Evolutionary conservation across 2,797 vertebrate genomes (phyloP), one percentile per base, ranked within the genome.

Genomic region (Coregonus sp.): DNA sequence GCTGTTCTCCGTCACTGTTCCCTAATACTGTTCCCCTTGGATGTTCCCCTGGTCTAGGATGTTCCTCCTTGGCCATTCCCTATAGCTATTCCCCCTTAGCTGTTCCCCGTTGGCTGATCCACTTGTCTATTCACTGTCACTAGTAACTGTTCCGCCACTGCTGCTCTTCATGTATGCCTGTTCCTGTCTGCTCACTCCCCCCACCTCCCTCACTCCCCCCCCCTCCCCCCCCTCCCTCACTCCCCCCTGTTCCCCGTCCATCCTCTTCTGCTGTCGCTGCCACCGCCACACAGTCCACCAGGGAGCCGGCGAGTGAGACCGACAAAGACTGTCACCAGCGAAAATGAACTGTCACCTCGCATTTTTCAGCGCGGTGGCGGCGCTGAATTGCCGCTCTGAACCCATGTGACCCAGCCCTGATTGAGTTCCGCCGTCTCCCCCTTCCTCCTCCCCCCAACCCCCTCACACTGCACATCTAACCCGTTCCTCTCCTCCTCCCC

Each of bases 271-370:
- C 87, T 76, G 78, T 75, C 77, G 81, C 75, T 31, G 80, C 82
- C 70, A 69, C 81, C 78, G 82, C 77, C 84, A 81, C 84, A 82
- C 80, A n/a, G 79, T 78, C 78, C 76, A 73, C 94, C 94, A 85
- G 87, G 92, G 89, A 93, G 89, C 93, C 93, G 93, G 93, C 83
- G 88, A 96, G 95, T 94, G 95, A 95, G 94, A 95, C 94, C 93
- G 94, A 94, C 94, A 92, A 94, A 92, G 93, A 94, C 94, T 94
- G 95, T 95, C 95, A 95, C 89, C 90, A 93, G 94, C 93, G 78
- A 94, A 95, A 95, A 96, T 94, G 95, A 96, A 96, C 95, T 96
- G 95, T 95, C 95, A 93, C 95, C 94, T 95, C 92, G 91, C 92
- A 92, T 95, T 95, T 95, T 91, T 94, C 94, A 95, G 90, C 87